Evolutionary conservation across 1,140 invertebrate genomes (phyloP).

Genomic region (Drosophila kohkoa): DNA sequence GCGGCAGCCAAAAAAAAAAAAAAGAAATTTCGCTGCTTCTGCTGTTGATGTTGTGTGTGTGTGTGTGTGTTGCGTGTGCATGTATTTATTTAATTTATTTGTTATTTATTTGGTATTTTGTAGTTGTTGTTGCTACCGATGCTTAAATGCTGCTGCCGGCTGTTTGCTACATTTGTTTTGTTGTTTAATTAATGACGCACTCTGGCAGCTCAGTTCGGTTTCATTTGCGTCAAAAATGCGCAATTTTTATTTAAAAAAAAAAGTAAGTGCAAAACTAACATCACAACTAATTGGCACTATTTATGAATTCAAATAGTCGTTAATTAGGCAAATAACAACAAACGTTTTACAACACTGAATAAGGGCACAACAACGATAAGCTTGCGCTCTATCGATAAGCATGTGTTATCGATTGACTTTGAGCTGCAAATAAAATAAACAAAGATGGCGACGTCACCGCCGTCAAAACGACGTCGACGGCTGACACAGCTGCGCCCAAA

Average conservation of each 20-base stretch:
- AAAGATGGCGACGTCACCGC: constrained; percentile 7
- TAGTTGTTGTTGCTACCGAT: constrained; percentile 35
- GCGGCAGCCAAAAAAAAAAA: constrained; percentile 71
- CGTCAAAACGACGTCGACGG: not conserved
- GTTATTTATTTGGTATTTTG: constrained; percentile 75
- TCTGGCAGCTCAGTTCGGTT: constrained; percentile 51
- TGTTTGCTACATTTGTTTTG: constrained; percentile 43
- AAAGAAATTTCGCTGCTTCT: constrained; percentile 27
- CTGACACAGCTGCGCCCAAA: constrained; percentile 32
- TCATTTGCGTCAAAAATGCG: constrained; percentile 63
- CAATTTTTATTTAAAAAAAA: constrained; percentile 41
- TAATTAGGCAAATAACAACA: not conserved
- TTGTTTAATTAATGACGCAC: constrained; percentile 79
- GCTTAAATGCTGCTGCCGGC: constrained; percentile 54
- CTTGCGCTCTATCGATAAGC: constrained; percentile 9
- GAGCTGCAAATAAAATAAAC: constrained; percentile 33
- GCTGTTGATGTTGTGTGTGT: constrained; percentile 15
- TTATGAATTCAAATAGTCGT: not conserved
- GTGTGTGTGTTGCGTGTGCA: constrained; percentile 11
- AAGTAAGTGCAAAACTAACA: constrained; percentile 7
- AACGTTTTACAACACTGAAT: constrained; percentile 3
- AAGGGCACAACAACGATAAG: constrained; percentile 2
- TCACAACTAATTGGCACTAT: not conserved
- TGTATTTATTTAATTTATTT: constrained; percentile 80
- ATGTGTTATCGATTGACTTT: constrained; percentile 18